Evolutionary conservation across 2,888 invertebrate species (phyloP).

Genomic region (Unio pictorum): DNA sequence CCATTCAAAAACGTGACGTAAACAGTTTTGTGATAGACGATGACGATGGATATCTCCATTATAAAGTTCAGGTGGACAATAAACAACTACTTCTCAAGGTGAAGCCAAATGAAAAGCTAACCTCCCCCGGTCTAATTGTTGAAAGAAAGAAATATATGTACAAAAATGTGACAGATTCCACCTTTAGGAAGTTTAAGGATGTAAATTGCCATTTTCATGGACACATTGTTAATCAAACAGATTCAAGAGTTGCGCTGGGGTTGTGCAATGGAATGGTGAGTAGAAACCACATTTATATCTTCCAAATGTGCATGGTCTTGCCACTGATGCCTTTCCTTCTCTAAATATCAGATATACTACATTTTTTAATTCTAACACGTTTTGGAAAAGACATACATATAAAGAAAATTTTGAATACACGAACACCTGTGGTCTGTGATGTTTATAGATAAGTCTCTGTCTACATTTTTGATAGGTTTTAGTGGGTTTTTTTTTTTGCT

Average conservation of each 20-base stretch:
- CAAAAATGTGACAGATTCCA: slow-evolving; percentile 55
- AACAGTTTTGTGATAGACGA: slow-evolving; percentile 3
- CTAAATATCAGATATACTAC: not conserved
- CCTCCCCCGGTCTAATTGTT: slow-evolving; percentile 81
- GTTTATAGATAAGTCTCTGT: no score
- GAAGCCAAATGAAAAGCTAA: slow-evolving; percentile 78
- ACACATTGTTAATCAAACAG: slow-evolving; percentile 79
- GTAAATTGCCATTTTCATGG: slow-evolving; percentile 85
- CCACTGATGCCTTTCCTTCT: not conserved
- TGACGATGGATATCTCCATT: slow-evolving; percentile 45
- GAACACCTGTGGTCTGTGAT: no score
- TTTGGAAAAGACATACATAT: no score
- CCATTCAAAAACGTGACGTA: slow-evolving; percentile 41
- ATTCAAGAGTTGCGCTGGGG: slow-evolving; percentile 84
- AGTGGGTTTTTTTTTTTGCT: no score
- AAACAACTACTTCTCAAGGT: slow-evolving; percentile 69
- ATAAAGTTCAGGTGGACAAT: slow-evolving; percentile 54
- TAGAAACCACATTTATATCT: slow-evolving; percentile 11
- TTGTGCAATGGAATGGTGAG: slow-evolving; percentile 89
- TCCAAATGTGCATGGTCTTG: no score
- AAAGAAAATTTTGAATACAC: no score
- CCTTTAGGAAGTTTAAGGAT: slow-evolving; percentile 35
- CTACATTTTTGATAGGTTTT: no score
- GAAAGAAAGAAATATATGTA: slow-evolving; percentile 77
- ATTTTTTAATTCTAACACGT: no score